Evolutionary conservation across 2,113 vertebrate species (phyloP), one percentile per base, ranked within the genome.

Genomic region (Corapipo altera): DNA sequence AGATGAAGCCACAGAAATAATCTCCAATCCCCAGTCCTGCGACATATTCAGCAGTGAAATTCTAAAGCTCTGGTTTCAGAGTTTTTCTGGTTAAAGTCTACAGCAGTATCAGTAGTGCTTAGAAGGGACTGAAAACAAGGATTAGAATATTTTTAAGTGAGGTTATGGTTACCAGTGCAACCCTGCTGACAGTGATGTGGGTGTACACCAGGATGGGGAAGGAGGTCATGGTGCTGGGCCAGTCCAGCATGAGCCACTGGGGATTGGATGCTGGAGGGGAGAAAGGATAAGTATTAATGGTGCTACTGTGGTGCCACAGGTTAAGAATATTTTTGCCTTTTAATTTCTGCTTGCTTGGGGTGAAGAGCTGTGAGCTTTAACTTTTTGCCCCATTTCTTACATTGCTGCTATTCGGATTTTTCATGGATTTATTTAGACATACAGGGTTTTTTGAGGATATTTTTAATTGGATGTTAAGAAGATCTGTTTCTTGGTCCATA

Each of bases 161-260:
- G n/a, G 21, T 57, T 22, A 43, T 9, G 30, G 30, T 69, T 88
- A 21, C 71, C 39, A 51, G 1, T 3, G 3, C 52, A 51, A 1
- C 41, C 18, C 35, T 72, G 48, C 59, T 8, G 16, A 23, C 74
- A 26, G 37, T 9, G 22, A 4, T 5, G 33, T 35, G 64, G 54
- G 73, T 48, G 26, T 22, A 15, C 3, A 4, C 28, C 41, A 33
- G 52, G 2, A 2, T 0, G 0, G 51, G 33, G 43, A 18, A 28
- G 46, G 3, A 5, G 19, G 54, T 52, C 0, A 0, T 27, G 48
- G 9, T 69, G 26, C 41, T 41, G 20, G 35, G 26, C 13, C 35
- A 16, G 18, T 8, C 0, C 3, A 66, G n/a, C 2, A 0, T 0
- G 5, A 41, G n/a, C 46, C 10, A 1, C 37, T 32, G 54, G 66